Evolutionary conservation across 2,888 invertebrate genomes (phyloP).

Genomic region (Cyrtodaria siliqua): DNA sequence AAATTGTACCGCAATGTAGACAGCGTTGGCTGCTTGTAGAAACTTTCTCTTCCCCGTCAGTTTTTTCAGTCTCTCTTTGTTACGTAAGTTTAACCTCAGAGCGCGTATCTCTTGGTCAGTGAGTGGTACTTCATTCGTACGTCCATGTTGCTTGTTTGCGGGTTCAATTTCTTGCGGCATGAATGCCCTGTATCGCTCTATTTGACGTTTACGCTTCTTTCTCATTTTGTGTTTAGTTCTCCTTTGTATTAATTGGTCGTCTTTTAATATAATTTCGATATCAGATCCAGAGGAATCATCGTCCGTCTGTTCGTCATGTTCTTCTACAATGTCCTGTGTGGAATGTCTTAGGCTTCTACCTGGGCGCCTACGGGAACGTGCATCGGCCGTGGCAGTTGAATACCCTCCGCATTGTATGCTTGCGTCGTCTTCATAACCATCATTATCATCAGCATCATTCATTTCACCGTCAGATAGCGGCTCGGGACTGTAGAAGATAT

Average conservation of each 20-base stretch:
- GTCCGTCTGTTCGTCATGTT: constrained; percentile 41
- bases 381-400: constrained; percentile 43
- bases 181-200: constrained; percentile 50
- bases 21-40: constrained; percentile 59
- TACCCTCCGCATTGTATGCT: constrained; percentile 52
- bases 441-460: constrained; percentile 23
- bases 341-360: constrained; percentile 1
- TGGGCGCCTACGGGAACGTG: constrained; percentile 9
- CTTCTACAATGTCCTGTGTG: not conserved
- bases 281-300: constrained; percentile 50
- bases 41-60: constrained; percentile 63
- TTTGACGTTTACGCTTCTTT: constrained; percentile 59
- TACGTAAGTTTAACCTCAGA: constrained; percentile 57
- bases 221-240: constrained; percentile 64
- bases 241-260: constrained; percentile 60
- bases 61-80: constrained; percentile 40
- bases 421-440: constrained; percentile 18
- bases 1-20: constrained; percentile 57
- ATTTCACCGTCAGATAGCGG: constrained; percentile 44
- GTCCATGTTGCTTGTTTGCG: constrained; percentile 23
- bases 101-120: constrained; percentile 63
- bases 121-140: constrained; percentile 24
- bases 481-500: constrained; percentile 67
- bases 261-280: constrained; percentile 63
- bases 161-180: constrained; percentile 16